These are phyloP conservation scores for Bothrops alternatus DNA, from an alignment of 2,797 vertebrate genomes.

Conservation along the genomic window DNA sequence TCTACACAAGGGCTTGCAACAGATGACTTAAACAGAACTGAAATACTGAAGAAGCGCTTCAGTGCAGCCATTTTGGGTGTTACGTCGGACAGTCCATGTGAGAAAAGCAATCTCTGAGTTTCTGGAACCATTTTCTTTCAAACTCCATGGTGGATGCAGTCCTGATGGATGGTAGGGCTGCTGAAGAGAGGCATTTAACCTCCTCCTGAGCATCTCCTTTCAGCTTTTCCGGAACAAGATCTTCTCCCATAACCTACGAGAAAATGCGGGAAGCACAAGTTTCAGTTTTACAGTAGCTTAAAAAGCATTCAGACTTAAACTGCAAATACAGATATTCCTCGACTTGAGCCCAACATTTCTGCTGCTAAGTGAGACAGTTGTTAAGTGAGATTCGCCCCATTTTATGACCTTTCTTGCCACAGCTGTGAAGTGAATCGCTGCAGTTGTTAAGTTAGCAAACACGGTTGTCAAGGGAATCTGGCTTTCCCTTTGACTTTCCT, in stretches of 20 bases:
- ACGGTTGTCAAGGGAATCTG: too few species aligned
- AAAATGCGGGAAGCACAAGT: neutral
- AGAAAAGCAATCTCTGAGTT: constrained; percentile 52
- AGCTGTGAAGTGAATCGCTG: too few species aligned
- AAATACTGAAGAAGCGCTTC: neutral
- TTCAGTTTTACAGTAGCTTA: neutral
- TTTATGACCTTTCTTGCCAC: too few species aligned
- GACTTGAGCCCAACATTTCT: too few species aligned
- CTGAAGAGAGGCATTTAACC: constrained; percentile 73
- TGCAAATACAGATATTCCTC: too few species aligned
- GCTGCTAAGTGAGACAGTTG: too few species aligned
- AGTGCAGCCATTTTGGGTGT: neutral
- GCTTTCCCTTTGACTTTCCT: too few species aligned
- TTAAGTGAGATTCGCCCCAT: too few species aligned
- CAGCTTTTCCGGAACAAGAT: constrained; percentile 85
- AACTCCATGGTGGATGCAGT: constrained; percentile 74
- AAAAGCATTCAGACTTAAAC: neutral
- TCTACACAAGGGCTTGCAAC: too few species aligned
- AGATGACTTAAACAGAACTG: neutral
- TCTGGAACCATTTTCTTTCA: constrained; percentile 82
- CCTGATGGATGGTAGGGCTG: constrained; percentile 59
- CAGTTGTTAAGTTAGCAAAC: too few species aligned
- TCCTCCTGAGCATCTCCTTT: constrained; percentile 84
- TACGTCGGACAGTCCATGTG: constrained; percentile 28
- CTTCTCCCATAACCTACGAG: constrained; percentile 84